phyloP scores from a whole-genome alignment of 2,888 invertebrate genomes.

The Mayetiola destructor region DNA sequence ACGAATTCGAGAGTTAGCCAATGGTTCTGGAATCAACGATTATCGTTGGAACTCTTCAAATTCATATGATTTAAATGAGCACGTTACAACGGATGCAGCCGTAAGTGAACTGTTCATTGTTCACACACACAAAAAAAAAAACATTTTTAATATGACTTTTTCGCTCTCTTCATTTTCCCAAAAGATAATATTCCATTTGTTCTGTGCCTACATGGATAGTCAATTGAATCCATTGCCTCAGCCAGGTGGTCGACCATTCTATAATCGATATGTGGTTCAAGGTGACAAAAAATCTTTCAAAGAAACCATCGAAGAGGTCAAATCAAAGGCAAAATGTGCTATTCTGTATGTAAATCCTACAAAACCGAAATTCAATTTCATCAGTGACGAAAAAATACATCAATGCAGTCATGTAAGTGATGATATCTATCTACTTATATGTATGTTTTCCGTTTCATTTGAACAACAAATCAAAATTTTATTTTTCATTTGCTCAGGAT shows the following conservation, averaged over 20 bases:
- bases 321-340: conserved; percentile 33
- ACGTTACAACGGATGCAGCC: conserved; percentile 74
- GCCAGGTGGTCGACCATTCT: conserved; percentile 48
- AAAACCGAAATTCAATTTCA: conserved; percentile 35
- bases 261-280: conserved; percentile 36
- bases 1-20: conserved; percentile 62
- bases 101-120: conserved; percentile 36
- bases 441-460: background rate
- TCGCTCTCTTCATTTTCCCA: conserved; percentile 8
- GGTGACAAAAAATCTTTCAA: conserved; percentile 32
- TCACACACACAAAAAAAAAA: conserved; percentile 13
- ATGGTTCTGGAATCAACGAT: conserved; percentile 74
- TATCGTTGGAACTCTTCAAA: conserved; percentile 82
- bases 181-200: conserved; percentile 68
- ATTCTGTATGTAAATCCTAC: conserved; percentile 30
- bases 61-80: conserved; percentile 50
- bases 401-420: conserved; percentile 50
- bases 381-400: conserved; percentile 46
- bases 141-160: background rate
- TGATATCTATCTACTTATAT: background rate
- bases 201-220: conserved; percentile 75
- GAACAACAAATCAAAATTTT: background rate
- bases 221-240: conserved; percentile 53
- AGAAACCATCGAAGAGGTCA: conserved; percentile 29
- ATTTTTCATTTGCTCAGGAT: conserved; percentile 41